These are phyloP conservation scores for Cyclargus thomasi DNA, from an alignment of 1,140 invertebrate genomes.

Conservation along the genomic window DNA sequence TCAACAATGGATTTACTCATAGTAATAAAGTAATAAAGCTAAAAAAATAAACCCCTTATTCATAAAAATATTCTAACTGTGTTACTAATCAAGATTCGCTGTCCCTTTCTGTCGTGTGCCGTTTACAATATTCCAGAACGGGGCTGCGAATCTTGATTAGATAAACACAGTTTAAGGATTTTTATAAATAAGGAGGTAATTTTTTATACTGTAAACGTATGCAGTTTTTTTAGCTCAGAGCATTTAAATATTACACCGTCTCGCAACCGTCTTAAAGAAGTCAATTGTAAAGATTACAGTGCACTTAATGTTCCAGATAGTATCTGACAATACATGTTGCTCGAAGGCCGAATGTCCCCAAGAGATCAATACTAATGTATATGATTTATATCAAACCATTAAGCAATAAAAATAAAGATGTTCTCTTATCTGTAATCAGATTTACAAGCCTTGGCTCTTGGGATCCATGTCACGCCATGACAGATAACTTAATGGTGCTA, in stretches of 20 bases:
- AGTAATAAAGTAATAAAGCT: neutral
- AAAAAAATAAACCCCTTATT: too few species aligned
- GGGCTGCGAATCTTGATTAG: too few species aligned
- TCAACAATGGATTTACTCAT: constrained; percentile 1
- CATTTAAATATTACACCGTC: too few species aligned
- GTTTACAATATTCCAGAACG: too few species aligned
- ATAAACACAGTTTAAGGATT: too few species aligned
- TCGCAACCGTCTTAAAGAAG: neutral
- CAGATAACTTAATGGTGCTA: constrained; percentile 30
- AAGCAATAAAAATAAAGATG: constrained; percentile 30
- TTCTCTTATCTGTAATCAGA: constrained; percentile 20
- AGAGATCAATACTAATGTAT: constrained; percentile 63
- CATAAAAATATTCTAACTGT: too few species aligned
- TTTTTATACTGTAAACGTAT: too few species aligned
- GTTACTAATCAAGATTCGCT: too few species aligned
- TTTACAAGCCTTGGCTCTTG: neutral
- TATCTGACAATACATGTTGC: constrained; percentile 51
- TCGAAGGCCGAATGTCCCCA: constrained; percentile 58
- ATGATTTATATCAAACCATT: constrained; percentile 49
- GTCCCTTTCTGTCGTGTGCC: too few species aligned
- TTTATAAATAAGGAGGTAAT: too few species aligned
- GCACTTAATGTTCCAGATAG: constrained; percentile 14
- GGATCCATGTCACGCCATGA: constrained; percentile 17
- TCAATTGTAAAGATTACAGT: neutral
- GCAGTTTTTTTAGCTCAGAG: too few species aligned